Evolutionary conservation across 2,797 vertebrate genomes (phyloP).

Genomic region (Etheostoma perlongum): DNA sequence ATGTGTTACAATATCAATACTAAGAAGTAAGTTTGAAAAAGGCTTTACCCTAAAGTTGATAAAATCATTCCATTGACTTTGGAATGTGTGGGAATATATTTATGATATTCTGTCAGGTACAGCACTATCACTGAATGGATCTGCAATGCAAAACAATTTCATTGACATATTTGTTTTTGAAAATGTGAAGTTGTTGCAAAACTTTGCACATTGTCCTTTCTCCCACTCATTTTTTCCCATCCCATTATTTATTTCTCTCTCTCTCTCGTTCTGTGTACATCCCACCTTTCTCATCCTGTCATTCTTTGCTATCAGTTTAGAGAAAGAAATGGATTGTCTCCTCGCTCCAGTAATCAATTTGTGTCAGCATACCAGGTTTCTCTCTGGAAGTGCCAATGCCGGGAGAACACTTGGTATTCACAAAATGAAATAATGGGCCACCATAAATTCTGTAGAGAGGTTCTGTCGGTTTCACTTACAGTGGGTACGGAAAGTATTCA

Average conservation of each 20-base stretch:
- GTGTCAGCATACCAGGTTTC: constrained; percentile 75
- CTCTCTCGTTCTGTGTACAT: constrained; percentile 20
- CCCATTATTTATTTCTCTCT: constrained; percentile 24
- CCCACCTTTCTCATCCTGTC: constrained; percentile 43
- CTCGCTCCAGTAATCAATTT: constrained; percentile 78
- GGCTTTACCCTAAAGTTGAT: constrained; percentile 18
- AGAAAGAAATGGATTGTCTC: constrained; percentile 77
- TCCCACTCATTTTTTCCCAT: constrained; percentile 32
- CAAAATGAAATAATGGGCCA: constrained; percentile 75
- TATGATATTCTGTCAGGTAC: constrained; percentile 52
- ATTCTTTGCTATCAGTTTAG: constrained; percentile 71
- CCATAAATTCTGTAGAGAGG: constrained; percentile 71
- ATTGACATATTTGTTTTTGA: constrained; percentile 75
- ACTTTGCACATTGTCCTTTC: constrained; percentile 37
- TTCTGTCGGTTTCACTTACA: constrained; percentile 65
- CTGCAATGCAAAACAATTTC: constrained; percentile 69
- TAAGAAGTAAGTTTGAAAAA: constrained; percentile 12
- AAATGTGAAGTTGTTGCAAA: constrained; percentile 70
- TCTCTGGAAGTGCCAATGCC: constrained; percentile 64
- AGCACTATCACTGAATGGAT: constrained; percentile 68
- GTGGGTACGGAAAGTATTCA: no score
- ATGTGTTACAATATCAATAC: constrained; percentile 26
- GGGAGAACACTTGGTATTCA: constrained; percentile 74
- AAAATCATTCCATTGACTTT: constrained; percentile 16
- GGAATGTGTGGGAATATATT: constrained; percentile 31